Conservation (phyloP, 2,113 vertebrate genomes). For the Pyrgilauda ruficollis region DNA sequence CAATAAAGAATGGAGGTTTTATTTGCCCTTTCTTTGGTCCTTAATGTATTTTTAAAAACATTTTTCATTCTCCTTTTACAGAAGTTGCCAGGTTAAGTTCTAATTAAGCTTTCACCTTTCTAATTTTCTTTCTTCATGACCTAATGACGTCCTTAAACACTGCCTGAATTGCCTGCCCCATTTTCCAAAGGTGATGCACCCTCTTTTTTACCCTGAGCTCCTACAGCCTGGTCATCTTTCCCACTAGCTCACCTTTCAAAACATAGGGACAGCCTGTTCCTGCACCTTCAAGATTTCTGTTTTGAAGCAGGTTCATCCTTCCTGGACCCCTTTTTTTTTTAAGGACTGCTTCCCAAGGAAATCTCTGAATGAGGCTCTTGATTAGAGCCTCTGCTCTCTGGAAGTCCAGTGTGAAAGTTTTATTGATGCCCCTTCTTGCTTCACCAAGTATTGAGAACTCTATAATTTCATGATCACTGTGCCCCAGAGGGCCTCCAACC, state of each 20-base stretch:
- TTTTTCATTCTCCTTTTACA: neutral
- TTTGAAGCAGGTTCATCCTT: neutral
- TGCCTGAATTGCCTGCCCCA: neutral
- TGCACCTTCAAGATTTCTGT: neutral
- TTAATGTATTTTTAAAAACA: neutral
- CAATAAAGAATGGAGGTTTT: neutral
- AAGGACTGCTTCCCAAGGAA: neutral
- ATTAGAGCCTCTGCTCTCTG: rapidly evolving
- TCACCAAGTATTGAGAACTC: neutral
- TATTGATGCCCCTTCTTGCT: neutral
- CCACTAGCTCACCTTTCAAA: neutral
- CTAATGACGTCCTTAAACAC: neutral
- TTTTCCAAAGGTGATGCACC: neutral
- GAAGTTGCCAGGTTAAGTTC: neutral
- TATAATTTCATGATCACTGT: neutral
- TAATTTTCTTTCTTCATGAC: neutral
- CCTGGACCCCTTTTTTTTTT: neutral
- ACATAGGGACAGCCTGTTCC: neutral
- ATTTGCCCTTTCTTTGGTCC: neutral
- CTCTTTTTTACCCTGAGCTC: neutral
- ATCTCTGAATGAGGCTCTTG: neutral
- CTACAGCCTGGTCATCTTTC: neutral
- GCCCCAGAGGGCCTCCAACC: rapidly evolving
- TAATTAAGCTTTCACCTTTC: neutral
- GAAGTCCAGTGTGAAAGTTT: neutral